Evolutionary conservation across 2,888 invertebrate genomes (phyloP).

Genomic region (Thumatha senex): DNA sequence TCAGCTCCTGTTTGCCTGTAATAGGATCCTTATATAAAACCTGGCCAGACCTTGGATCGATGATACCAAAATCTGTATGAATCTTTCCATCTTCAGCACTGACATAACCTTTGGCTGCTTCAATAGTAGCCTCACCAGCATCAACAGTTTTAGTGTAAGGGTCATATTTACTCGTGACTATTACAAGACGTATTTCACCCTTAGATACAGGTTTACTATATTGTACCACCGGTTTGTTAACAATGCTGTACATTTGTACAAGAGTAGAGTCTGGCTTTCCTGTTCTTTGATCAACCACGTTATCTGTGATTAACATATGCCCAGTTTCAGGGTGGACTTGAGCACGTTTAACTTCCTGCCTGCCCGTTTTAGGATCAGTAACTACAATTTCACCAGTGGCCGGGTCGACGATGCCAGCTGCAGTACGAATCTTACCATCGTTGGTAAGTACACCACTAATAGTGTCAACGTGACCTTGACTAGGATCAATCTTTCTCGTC

Average conservation of each 20-base stretch:
- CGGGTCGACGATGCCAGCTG: slow-evolving; percentile 86
- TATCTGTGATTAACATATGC: slow-evolving; percentile 81
- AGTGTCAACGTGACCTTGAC: slow-evolving; percentile 72
- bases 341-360: slow-evolving; percentile 83
- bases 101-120: slow-evolving; percentile 81
- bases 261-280: slow-evolving; percentile 84
- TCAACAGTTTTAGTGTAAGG: slow-evolving; percentile 84
- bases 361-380: slow-evolving; percentile 74
- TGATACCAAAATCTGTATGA: slow-evolving; percentile 83
- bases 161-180: slow-evolving; percentile 82
- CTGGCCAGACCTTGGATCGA: slow-evolving; percentile 84
- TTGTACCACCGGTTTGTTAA: slow-evolving; percentile 70
- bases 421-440: slow-evolving; percentile 82
- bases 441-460: slow-evolving; percentile 84
- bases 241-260: slow-evolving; percentile 76
- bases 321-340: slow-evolving; percentile 82
- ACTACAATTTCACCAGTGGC: slow-evolving; percentile 81
- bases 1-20: slow-evolving; percentile 85
- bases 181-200: slow-evolving; percentile 72
- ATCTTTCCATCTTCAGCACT: slow-evolving; percentile 81
- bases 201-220: slow-evolving; percentile 65
- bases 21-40: slow-evolving; percentile 83
- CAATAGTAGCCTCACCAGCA: slow-evolving; percentile 77
- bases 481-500: slow-evolving; percentile 72
- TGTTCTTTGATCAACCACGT: slow-evolving; percentile 82